Conservation (phyloP, 2,888 invertebrate genomes). For the Dryobota labecula region DNA sequence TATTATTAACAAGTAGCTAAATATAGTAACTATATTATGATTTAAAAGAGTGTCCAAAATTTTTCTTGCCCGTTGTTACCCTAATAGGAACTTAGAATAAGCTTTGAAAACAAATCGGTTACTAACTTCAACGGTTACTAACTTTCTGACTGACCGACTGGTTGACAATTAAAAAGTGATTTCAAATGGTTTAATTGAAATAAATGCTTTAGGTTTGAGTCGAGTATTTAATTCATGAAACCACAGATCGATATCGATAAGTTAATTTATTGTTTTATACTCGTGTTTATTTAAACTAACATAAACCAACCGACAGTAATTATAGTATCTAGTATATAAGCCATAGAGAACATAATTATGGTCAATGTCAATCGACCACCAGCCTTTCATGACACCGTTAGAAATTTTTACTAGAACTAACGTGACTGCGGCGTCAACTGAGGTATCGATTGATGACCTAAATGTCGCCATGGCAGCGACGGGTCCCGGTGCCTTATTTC, state of each 20-base stretch:
- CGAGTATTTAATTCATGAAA: not conserved
- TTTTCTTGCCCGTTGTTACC: not conserved
- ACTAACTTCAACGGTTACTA: not conserved
- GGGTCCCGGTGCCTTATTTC: slow-evolving; percentile 8
- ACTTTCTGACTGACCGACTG: not conserved
- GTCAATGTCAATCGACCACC: not conserved
- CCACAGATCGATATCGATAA: not conserved
- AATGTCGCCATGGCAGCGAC: slow-evolving; percentile 34
- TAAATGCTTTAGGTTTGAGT: not conserved
- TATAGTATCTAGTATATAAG: not conserved
- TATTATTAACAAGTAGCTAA: not conserved
- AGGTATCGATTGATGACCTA: slow-evolving; percentile 59
- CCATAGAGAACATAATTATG: not conserved
- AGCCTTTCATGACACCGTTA: slow-evolving; percentile 18
- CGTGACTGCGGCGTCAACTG: slow-evolving; percentile 37
- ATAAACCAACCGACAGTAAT: not conserved
- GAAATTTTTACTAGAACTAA: slow-evolving; percentile 44
- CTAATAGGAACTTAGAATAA: not conserved
- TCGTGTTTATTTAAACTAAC: too few species aligned
- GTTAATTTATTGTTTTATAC: not conserved
- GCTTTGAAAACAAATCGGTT: not conserved
- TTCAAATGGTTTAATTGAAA: not conserved
- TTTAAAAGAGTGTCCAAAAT: not conserved
- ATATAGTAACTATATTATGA: not conserved
- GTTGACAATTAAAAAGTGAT: too few species aligned